phyloP scores from a whole-genome alignment of 2,113 vertebrate species.

The Stegostoma tigrinum region DNA sequence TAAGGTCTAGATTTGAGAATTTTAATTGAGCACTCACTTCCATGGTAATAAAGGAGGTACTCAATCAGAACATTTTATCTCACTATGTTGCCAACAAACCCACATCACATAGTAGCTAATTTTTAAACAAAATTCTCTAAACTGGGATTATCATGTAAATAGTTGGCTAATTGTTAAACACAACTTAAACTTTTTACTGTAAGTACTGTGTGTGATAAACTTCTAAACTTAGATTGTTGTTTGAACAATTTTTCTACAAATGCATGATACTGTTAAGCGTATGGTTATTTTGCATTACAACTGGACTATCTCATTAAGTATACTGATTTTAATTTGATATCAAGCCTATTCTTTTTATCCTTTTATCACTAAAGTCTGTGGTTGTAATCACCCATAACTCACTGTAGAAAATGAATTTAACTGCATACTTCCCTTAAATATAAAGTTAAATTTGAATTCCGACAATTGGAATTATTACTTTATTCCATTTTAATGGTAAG shows the following conservation, averaged over 20 bases:
- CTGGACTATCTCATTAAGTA: not conserved
- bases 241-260: no score
- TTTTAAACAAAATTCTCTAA: not conserved
- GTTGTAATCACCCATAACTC: not conserved
- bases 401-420: not conserved
- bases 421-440: not conserved
- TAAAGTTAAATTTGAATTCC: not conserved
- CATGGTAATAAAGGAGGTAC: not conserved
- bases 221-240: no score
- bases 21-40: not conserved
- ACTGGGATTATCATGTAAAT: not conserved
- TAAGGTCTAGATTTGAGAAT: not conserved
- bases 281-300: not conserved
- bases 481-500: constrained; percentile 10
- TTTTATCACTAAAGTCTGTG: not conserved
- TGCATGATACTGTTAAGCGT: not conserved
- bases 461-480: constrained; percentile 9
- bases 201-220: no score
- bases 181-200: no score
- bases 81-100: not conserved
- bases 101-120: not conserved
- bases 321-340: not conserved
- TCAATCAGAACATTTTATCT: not conserved
- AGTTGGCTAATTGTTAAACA: not conserved
- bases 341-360: not conserved